Conservation (phyloP, 1,140 invertebrate genomes). For the Atta texana region DNA sequence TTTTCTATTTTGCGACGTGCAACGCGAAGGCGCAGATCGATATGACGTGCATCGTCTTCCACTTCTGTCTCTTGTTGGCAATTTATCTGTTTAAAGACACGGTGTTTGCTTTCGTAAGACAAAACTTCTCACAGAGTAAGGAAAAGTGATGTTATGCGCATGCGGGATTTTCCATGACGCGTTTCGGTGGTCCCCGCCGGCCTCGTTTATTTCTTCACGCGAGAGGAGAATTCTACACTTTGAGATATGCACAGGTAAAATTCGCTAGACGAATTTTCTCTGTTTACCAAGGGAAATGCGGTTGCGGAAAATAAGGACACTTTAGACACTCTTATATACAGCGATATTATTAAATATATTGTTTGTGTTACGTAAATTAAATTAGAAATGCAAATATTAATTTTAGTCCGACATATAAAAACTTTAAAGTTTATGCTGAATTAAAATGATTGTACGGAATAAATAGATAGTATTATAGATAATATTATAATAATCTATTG, state of each 20-base stretch:
- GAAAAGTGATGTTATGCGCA: neutral
- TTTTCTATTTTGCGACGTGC: neutral
- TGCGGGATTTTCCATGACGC: neutral
- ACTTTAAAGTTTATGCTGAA: neutral
- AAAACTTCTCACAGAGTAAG: slow-evolving; percentile 9
- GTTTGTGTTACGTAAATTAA: neutral
- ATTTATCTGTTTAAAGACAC: slow-evolving; percentile 67
- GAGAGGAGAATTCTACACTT: slow-evolving; percentile 46
- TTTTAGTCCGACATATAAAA: neutral
- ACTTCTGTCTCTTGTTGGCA: slow-evolving; percentile 29
- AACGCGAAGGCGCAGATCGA: slow-evolving; percentile 22
- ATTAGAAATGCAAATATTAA: neutral
- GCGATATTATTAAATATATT: neutral
- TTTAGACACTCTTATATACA: neutral
- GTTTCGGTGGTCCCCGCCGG: neutral
- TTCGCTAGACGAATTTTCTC: neutral
- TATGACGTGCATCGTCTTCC: slow-evolving; percentile 23
- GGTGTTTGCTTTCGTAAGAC: slow-evolving; percentile 51
- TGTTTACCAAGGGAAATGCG: neutral
- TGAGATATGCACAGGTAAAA: slow-evolving; percentile 5
- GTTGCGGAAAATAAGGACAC: neutral
- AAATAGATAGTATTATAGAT: neutral
- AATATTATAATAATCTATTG: neutral
- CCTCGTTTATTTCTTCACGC: slow-evolving; percentile 62
- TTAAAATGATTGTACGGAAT: neutral